A percentile compares a stretch with the other conserved stretches of the same genome.
phyloP scores from a whole-genome alignment of 1,140 invertebrate genomes.

The Lordiphosa clarofinis region DNA sequence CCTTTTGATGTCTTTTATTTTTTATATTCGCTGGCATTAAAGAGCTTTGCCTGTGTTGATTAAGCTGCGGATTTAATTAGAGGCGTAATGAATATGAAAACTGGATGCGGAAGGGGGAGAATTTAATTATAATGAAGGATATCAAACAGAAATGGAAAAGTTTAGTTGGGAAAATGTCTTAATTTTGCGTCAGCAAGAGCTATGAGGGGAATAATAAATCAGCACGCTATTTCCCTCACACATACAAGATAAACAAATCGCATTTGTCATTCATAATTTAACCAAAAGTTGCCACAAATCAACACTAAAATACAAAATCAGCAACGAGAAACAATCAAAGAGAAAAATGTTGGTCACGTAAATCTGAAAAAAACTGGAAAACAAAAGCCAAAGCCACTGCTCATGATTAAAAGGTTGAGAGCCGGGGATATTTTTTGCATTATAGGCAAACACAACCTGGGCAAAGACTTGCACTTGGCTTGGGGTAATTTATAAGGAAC shows the following conservation, averaged over 20 bases:
- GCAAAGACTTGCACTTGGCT: slow-evolving; percentile 46
- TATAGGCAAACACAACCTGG: slow-evolving; percentile 45
- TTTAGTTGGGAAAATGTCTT: neutral
- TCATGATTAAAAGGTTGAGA: slow-evolving; percentile 60
- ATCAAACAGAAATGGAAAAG: neutral
- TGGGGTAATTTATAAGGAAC: slow-evolving; percentile 56
- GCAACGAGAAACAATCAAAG: slow-evolving; percentile 44
- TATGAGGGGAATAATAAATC: neutral
- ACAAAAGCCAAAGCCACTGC: slow-evolving; percentile 6
- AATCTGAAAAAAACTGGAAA: slow-evolving; percentile 2
- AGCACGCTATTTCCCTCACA: slow-evolving; percentile 19
- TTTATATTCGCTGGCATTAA: slow-evolving; percentile 8
- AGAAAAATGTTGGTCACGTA: slow-evolving; percentile 65
- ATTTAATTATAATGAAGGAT: slow-evolving; percentile 23
- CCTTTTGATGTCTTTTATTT: slow-evolving; percentile 52
- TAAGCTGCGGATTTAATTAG: slow-evolving; percentile 51
- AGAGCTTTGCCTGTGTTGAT: slow-evolving; percentile 40
- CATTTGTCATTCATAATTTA: slow-evolving; percentile 52
- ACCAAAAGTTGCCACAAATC: slow-evolving; percentile 28
- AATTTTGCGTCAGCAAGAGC: neutral
- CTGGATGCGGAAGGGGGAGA: slow-evolving; percentile 12
- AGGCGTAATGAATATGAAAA: slow-evolving; percentile 23
- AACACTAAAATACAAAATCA: slow-evolving; percentile 37
- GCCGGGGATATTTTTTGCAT: slow-evolving; percentile 39
- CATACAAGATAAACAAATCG: slow-evolving; percentile 9